A percentile compares a stretch with the other conserved stretches of the same genome.
Conservation (phyloP, 2,113 vertebrate genomes). For the Bos indicus region DNA sequence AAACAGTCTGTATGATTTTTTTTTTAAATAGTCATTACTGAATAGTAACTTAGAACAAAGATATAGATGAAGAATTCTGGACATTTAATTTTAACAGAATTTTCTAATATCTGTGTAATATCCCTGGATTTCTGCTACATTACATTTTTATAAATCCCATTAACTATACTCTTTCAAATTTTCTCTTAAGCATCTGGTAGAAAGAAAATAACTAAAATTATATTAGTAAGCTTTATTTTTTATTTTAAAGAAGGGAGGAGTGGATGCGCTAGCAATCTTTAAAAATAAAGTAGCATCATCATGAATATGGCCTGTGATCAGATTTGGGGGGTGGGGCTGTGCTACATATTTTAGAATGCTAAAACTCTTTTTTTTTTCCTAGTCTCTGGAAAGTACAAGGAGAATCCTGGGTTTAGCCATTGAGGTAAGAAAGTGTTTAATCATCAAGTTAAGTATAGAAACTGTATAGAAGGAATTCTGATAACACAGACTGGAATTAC, state of each 20-base stretch:
- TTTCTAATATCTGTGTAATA: background rate
- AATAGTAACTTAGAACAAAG: background rate
- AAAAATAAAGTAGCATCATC: background rate
- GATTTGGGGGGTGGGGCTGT: background rate
- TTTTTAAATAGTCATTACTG: background rate
- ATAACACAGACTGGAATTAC: background rate
- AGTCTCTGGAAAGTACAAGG: constrained; percentile 98
- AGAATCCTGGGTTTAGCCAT: constrained; percentile 93
- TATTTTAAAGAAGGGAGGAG: constrained; percentile 6
- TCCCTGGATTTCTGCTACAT: background rate
- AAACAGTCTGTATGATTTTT: background rate
- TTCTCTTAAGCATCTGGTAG: background rate
- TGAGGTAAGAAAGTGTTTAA: constrained; percentile 87
- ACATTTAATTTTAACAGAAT: background rate
- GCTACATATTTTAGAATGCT: constrained; percentile 35
- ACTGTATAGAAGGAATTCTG: background rate
- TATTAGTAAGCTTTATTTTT: background rate
- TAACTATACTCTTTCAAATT: background rate
- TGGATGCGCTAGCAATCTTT: background rate
- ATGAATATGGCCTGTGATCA: constrained; percentile 4
- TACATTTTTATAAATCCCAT: background rate
- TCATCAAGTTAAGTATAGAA: background rate
- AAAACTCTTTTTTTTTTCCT: constrained; percentile 36
- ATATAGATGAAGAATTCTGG: constrained; percentile 3
- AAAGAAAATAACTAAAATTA: constrained; percentile 23